phyloP scores from a whole-genome alignment of 2,888 invertebrate species.

The Platypus cylindrus region DNA sequence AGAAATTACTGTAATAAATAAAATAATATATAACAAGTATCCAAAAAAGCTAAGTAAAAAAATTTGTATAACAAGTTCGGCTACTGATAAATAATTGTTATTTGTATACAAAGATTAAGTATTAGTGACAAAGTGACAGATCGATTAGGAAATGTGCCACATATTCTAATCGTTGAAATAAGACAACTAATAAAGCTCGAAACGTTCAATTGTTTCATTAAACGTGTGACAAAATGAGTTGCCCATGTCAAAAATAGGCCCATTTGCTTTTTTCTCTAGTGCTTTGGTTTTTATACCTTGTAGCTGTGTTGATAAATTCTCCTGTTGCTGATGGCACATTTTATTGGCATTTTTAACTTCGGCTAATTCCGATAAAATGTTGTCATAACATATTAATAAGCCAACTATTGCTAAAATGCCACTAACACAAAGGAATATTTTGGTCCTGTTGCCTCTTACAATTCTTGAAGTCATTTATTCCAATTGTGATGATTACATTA shows the following conservation, averaged over 20 bases:
- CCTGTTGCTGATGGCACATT: conserved; percentile 45
- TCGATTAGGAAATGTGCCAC: no score
- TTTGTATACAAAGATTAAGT: no score
- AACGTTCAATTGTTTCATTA: no score
- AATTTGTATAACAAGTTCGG: no score
- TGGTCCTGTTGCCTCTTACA: conserved; percentile 44
- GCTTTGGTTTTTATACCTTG: conserved; percentile 43
- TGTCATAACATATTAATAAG: conserved; percentile 45
- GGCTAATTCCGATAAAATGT: conserved; percentile 43
- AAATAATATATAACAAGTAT: conserved; percentile 9
- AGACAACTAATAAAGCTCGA: no score
- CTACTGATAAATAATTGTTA: no score
- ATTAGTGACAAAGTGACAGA: no score
- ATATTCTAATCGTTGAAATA: no score
- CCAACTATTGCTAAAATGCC: conserved; percentile 39
- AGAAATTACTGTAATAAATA: conserved; percentile 37
- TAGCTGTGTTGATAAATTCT: conserved; percentile 43
- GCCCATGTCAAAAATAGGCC: neutral
- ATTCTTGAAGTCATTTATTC: conserved; percentile 35
- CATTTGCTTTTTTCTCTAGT: no score
- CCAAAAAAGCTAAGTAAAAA: no score
- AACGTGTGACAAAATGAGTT: no score
- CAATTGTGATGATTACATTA: no score
- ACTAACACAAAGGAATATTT: conserved; percentile 42
- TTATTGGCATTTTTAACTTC: conserved; percentile 40